Base-by-base conservation (phyloP, 2,113 vertebrate species). In the Trichomycterus rosablanca region DNA sequence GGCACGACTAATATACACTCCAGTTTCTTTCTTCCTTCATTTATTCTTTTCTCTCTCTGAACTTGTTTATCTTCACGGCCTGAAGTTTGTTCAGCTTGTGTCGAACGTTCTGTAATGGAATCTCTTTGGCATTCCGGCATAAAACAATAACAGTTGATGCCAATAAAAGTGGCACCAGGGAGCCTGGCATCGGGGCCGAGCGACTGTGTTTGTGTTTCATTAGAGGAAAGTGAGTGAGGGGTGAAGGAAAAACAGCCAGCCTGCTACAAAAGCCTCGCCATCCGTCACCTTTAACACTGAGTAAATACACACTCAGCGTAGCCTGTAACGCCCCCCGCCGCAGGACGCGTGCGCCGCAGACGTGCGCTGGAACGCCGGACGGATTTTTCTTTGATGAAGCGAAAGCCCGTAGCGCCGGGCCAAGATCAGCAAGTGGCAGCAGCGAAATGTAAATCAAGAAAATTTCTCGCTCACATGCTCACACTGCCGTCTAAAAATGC, bases 371-470 rank as follows among this genome's bases (percentile, higher is more conserved):
- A 52, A n/a, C n/a, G n/a, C n/a, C n/a, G n/a, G n/a, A n/a, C n/a
- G n/a, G n/a, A n/a, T n/a, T n/a, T n/a, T n/a, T 89, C 84, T 88
- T 87, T 85, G 89, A 88, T 88, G 86, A 87, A 89, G 83, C 84
- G 77, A 75, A 80, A 37, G n/a, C 5, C 28, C 18, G 73, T 63
- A 68, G 73, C 51, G 50, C 34, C 59, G 71, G 77, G 87, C 88
- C 87, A 89, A 89, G 79, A 90, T 89, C 74, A 88, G 87, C 84
- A 88, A 87, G 84, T 87, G 84, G 77, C 85, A 81, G 82, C 76
- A 84, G 79, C 71, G 76, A 86, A 84, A 84, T 78, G 81, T 89
- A 89, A 91, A 89, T 88, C 83, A 84, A 35, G 34, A 19, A 39
- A 26, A 40, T 23, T 81, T 82, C 84, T 84, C 84, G 77, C 76